Conservation (phyloP, 2,797 vertebrate genomes). For the Lagorchestes hirsutus region DNA sequence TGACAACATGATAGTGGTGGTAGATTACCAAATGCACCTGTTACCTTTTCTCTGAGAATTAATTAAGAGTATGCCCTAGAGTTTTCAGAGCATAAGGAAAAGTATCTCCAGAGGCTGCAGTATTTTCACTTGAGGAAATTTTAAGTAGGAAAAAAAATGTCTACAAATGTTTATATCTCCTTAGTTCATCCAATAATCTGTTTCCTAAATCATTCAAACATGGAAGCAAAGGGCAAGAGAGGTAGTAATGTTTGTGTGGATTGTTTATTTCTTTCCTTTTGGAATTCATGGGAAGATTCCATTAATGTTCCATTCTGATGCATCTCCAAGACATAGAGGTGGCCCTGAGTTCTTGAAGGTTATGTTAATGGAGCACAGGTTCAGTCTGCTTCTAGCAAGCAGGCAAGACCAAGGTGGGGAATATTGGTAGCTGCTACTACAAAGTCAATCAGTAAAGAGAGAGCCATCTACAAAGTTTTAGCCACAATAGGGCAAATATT, state of each 20-base stretch:
- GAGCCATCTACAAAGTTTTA: not conserved
- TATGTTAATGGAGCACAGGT: not conserved
- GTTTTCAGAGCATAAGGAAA: not conserved
- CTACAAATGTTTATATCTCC: not conserved
- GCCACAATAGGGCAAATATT: not conserved
- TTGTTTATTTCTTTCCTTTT: not conserved
- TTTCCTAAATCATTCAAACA: not conserved
- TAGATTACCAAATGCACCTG: not conserved
- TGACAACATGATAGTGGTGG: not conserved
- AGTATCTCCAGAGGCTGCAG: not conserved
- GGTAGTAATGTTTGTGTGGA: not conserved
- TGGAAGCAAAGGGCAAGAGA: not conserved
- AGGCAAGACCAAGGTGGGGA: not conserved
- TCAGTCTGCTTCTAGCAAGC: not conserved
- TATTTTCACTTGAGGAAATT: not conserved
- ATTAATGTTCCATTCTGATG: not conserved
- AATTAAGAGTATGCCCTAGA: not conserved
- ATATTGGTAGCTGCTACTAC: not conserved
- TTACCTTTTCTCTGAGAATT: not conserved
- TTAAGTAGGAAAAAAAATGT: not conserved
- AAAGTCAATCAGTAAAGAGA: not conserved
- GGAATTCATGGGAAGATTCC: not conserved
- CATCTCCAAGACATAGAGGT: not conserved
- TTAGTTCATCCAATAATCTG: not conserved
- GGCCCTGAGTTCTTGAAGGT: not conserved